Evolutionary conservation across 2,113 vertebrate genomes (phyloP).

Genomic region (Melanostigma gelatinosum): DNA sequence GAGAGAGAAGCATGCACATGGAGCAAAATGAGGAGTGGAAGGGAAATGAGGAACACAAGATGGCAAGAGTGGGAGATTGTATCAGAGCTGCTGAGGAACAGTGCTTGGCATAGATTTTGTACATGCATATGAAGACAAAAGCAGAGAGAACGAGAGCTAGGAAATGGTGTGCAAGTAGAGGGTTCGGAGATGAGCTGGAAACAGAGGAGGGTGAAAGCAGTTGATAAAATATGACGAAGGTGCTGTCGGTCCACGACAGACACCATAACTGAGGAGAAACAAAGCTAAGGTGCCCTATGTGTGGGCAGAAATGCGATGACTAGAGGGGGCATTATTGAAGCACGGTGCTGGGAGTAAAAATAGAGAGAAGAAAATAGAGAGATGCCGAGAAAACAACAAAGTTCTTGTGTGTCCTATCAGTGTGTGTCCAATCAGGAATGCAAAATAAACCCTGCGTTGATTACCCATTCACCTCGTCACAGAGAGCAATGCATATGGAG

Average conservation of each 20-base stretch:
- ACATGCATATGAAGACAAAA: constrained; percentile 16
- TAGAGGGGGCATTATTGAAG: constrained; percentile 77
- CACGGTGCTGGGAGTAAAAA: constrained; percentile 76
- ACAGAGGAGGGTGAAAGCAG: constrained; percentile 32
- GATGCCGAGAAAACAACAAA: constrained; percentile 55
- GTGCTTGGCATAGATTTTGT: constrained; percentile 16
- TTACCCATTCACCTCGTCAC: constrained; percentile 72
- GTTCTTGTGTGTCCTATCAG: constrained; percentile 62
- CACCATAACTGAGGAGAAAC: constrained; percentile 40
- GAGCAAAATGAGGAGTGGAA: constrained; percentile 43
- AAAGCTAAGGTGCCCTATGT: constrained; percentile 63
- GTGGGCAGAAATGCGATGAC: constrained; percentile 76
- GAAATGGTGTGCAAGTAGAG: constrained; percentile 16
- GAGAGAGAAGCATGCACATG: constrained; percentile 47
- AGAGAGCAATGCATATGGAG: constrained; percentile 62
- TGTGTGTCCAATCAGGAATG: constrained; percentile 67
- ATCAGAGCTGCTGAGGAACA: constrained; percentile 32
- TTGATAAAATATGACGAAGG: constrained; percentile 53
- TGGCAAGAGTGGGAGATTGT: constrained; percentile 30
- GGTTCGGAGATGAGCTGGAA: constrained; percentile 30
- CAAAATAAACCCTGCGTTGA: constrained; percentile 68
- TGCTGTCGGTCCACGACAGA: constrained; percentile 47
- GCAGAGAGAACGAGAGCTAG: constrained; percentile 10
- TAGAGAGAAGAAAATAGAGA: constrained; percentile 69
- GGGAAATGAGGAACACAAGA: constrained; percentile 31